Conservation (phyloP, 2,888 invertebrate species). For the Yponomeuta cagnagella region DNA sequence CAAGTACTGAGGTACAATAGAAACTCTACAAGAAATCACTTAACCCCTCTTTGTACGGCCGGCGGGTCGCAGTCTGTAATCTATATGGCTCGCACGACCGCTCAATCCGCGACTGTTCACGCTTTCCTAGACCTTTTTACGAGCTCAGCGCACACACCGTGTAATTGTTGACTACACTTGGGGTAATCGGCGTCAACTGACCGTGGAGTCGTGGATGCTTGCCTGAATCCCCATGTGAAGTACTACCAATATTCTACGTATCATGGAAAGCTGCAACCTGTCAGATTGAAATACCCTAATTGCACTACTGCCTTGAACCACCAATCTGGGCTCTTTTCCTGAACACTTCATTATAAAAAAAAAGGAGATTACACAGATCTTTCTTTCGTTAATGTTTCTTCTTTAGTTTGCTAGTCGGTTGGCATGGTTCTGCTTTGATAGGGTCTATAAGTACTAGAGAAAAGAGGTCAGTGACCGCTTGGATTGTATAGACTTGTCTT, state of each 20-base stretch:
- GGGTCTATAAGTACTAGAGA: too few relatives aligned
- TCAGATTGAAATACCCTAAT: too few relatives aligned
- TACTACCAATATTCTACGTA: too few relatives aligned
- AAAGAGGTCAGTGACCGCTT: neutral
- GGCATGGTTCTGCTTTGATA: too few relatives aligned
- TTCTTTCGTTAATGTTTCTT: too few relatives aligned
- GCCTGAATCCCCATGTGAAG: neutral
- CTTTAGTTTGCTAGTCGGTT: too few relatives aligned
- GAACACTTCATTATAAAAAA: too few relatives aligned
- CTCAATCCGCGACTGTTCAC: constrained; percentile 6
- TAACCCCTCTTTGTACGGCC: neutral
- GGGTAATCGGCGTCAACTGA: constrained; percentile 11
- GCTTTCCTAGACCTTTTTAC: constrained; percentile 13
- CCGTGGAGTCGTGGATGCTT: neutral
- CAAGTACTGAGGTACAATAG: neutral
- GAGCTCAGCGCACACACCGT: constrained; percentile 3
- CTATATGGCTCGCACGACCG: constrained; percentile 4
- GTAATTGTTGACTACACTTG: constrained; percentile 11
- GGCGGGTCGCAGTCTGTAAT: constrained; percentile 1
- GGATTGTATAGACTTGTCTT: neutral
- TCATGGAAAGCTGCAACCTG: too few relatives aligned
- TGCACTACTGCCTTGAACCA: too few relatives aligned
- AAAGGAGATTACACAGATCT: too few relatives aligned
- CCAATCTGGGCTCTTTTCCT: too few relatives aligned
- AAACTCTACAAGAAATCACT: neutral